Percentiles rank a stretch among this genome's conserved stretches.
Evolutionary conservation across 1,140 invertebrate genomes (phyloP).

Genomic region (Phymastichus coffea): DNA sequence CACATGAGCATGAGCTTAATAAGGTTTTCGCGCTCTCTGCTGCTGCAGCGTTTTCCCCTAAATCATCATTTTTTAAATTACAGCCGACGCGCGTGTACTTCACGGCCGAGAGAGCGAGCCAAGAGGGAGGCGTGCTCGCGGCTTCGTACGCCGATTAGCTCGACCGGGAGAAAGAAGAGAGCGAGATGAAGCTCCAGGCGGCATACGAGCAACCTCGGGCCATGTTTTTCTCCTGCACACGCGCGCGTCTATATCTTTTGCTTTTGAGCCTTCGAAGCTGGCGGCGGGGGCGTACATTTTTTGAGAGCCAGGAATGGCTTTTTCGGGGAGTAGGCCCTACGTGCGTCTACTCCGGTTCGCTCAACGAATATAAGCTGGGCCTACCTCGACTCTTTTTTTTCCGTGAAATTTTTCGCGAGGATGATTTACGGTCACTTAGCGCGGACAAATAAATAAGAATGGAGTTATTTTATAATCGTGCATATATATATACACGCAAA

Average conservation of each 20-base stretch:
- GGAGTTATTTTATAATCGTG: too few species aligned
- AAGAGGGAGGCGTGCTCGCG: slow-evolving; percentile 37
- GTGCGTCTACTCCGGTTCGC: too few species aligned
- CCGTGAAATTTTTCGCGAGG: too few species aligned
- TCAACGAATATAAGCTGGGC: too few species aligned
- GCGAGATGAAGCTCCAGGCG: slow-evolving; percentile 15
- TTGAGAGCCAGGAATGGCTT: too few species aligned
- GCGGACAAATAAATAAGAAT: too few species aligned
- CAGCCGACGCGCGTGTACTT: slow-evolving; percentile 16
- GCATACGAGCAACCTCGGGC: not conserved
- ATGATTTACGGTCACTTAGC: too few species aligned
- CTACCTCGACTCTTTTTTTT: too few species aligned
- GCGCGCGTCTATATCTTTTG: not conserved
- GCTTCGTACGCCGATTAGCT: slow-evolving; percentile 42
- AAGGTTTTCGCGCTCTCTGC: slow-evolving; percentile 29
- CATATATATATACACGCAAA: too few species aligned
- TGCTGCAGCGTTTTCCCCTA: slow-evolving; percentile 28
- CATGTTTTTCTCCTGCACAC: not conserved
- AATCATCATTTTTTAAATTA: slow-evolving; percentile 31
- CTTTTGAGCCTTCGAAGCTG: not conserved
- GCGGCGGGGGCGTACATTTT: not conserved
- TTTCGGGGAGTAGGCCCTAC: too few species aligned
- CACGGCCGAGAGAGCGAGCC: not conserved
- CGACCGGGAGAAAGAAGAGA: too few species aligned
- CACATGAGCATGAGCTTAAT: slow-evolving; percentile 18